A percentile compares a stretch with the other conserved stretches of the same genome.
Conservation (phyloP, 2,113 vertebrate species). For the Cebidichthys violaceus region DNA sequence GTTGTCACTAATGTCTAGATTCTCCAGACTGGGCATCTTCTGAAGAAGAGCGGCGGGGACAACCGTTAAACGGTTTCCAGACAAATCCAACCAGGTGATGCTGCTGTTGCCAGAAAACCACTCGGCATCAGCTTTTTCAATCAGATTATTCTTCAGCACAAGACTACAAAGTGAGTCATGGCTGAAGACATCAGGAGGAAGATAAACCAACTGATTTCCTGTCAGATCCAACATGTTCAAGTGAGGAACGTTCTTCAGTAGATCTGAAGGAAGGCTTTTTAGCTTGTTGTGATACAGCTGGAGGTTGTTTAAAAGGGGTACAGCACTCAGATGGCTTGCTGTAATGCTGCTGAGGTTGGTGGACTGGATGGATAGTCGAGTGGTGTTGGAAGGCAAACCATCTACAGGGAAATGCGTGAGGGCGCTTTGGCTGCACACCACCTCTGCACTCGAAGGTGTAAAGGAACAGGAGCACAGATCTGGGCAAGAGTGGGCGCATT, state of each 20-base stretch:
- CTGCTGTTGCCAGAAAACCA: constrained; percentile 80
- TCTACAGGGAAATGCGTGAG: constrained; percentile 72
- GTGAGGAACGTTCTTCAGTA: constrained; percentile 71
- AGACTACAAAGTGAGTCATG: constrained; percentile 73
- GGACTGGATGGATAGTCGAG: constrained; percentile 81
- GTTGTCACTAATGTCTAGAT: constrained; percentile 86
- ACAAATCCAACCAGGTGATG: constrained; percentile 82
- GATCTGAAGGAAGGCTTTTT: constrained; percentile 65
- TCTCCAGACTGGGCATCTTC: constrained; percentile 68
- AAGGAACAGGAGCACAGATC: constrained; percentile 75
- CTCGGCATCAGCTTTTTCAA: constrained; percentile 42
- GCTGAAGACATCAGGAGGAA: constrained; percentile 78
- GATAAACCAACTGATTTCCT: constrained; percentile 81
- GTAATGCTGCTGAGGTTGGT: constrained; percentile 78
- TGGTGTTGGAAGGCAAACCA: constrained; percentile 72
- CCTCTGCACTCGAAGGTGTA: constrained; percentile 46
- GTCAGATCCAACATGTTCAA: constrained; percentile 86
- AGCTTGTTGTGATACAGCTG: constrained; percentile 87
- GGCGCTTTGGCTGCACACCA: constrained; percentile 75
- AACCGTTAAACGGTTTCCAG: constrained; percentile 76
- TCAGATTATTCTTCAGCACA: constrained; percentile 83
- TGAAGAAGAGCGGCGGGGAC: constrained; percentile 72
- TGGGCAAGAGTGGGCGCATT: constrained; percentile 66
- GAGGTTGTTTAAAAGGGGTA: constrained; percentile 81
- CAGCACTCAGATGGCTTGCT: constrained; percentile 51